These are phyloP conservation scores for Fukomys damarensis DNA, from an alignment of 2,113 vertebrate species.

Conservation along the genomic window DNA sequence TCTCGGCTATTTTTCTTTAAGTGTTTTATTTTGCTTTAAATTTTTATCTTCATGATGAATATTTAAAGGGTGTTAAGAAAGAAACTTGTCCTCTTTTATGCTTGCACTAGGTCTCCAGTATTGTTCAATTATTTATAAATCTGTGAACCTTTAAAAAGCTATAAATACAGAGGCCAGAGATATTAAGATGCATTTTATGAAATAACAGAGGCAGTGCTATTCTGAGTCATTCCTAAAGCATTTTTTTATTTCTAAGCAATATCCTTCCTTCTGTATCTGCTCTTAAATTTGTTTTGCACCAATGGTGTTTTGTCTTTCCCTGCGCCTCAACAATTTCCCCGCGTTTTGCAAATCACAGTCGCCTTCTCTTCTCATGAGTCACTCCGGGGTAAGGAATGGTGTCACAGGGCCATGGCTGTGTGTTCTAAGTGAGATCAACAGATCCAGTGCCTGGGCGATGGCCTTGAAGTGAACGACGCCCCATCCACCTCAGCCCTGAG, in stretches of 20 bases:
- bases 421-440: conserved; percentile 79
- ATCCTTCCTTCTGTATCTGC: conserved; percentile 63
- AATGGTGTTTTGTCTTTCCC: fast-evolving
- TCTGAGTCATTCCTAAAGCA: conserved; percentile 70
- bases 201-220: conserved; percentile 72
- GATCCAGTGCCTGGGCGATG: conserved; percentile 73
- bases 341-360: conserved; percentile 71
- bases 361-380: conserved; percentile 62
- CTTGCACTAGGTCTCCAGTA: conserved; percentile 49
- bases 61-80: conserved; percentile 75
- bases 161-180: conserved; percentile 75
- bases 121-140: conserved; percentile 76
- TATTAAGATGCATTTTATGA: conserved; percentile 70
- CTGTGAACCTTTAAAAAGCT: conserved; percentile 59
- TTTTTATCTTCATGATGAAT: conserved; percentile 68
- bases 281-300: conserved; percentile 22
- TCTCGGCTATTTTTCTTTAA: conserved; percentile 70
- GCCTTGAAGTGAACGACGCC: conserved; percentile 72
- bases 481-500: conserved; percentile 71
- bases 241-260: conserved; percentile 63
- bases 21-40: conserved; percentile 70
- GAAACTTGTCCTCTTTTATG: conserved; percentile 69
- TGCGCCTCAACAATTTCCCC: conserved; percentile 60
- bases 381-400: conserved; percentile 72
- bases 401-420: conserved; percentile 76